Evolutionary conservation across 2,113 vertebrate genomes (phyloP), one percentile per base, ranked within the genome.

Genomic region (Rhodinocichla rosea): DNA sequence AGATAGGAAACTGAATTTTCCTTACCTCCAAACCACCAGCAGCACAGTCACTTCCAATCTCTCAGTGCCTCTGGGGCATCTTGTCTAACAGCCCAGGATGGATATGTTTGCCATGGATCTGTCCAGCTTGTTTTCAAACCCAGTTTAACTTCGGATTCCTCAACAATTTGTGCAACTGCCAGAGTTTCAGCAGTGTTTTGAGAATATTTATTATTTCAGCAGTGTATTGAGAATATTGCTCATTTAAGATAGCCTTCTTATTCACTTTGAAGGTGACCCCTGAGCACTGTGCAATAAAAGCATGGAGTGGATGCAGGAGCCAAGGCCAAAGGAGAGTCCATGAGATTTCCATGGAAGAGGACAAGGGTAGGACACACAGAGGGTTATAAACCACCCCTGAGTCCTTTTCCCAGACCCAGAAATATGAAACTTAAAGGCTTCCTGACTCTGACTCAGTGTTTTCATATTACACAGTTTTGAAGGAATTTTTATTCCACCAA

Each of bases 191-290:
- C 44, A 30, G 13, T 73, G 33, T 28, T 71, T 80, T 62, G 8
- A 56, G 21, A 49, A 44, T 15, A 60, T 3, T 2, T 16, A 10
- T 49, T 73, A n/a, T 73, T 73, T 64, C 0, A 0, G 1, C 44
- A 30, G 13, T 73, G 33, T 28, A 68, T 80, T 62, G 8, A 56
- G 21, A 49, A 44, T 15, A 8, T 10, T 69, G 6, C 8, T 77
- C 7, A 44, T 56, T 87, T 87, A 9, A 89, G 69, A 52, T 4
- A 10, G 3, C 23, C 44, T 35, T 7, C 47, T 55, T 15, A 7
- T 35, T 69, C 49, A 18, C 47, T 56, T 88, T 70, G 74, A 37
- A 57, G 32, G 44, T 42, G 40, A 22, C 7, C 11, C 16, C 28
- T 40, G 11, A 56, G 45, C 44, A 56, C 40, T 32, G 40, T n/a